Percentiles rank a stretch among this genome's conserved stretches.
Conservation (phyloP, 2,113 vertebrate genomes). For the Loxodonta africana region DNA sequence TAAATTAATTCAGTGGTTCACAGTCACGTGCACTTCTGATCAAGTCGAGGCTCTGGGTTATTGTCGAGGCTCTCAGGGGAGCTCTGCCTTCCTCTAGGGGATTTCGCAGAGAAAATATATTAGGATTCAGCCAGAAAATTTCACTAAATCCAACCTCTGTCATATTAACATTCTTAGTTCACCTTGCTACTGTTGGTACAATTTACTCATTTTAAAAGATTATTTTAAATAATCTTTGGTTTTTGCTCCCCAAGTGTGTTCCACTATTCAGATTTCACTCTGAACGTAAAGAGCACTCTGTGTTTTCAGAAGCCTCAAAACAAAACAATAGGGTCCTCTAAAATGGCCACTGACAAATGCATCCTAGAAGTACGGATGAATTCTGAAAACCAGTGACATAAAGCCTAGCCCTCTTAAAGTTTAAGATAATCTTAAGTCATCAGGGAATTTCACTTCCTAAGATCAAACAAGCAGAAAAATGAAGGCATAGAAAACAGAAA, state of each 20-base stretch:
- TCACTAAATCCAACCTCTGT: not conserved
- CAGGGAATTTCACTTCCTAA: constrained; percentile 52
- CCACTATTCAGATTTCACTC: constrained; percentile 11
- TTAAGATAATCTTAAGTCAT: constrained; percentile 36
- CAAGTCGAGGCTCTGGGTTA: not conserved
- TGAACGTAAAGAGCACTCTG: not conserved
- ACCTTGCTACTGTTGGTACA: constrained; percentile 54
- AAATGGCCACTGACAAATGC: not conserved
- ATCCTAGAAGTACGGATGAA: constrained; percentile 23
- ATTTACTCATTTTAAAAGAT: not conserved
- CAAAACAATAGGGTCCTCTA: not conserved
- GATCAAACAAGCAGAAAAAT: constrained; percentile 75
- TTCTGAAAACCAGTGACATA: constrained; percentile 19
- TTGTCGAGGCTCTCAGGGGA: constrained; percentile 13
- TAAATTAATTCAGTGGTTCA: constrained; percentile 39
- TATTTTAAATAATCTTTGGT: constrained; percentile 21
- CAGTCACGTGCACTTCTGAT: constrained; percentile 26
- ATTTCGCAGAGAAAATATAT: not conserved
- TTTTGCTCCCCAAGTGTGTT: constrained; percentile 59
- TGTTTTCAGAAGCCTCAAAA: constrained; percentile 60
- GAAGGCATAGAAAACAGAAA: constrained; percentile 80
- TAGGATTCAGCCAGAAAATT: not conserved
- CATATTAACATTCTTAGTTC: constrained; percentile 3
- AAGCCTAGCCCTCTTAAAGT: constrained; percentile 51
- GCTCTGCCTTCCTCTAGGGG: constrained; percentile 25